A percentile compares a stretch with the other conserved stretches of the same genome.
Evolutionary conservation across 2,113 vertebrate genomes (phyloP).

Genomic region (Nerophis lumbriciformis): DNA sequence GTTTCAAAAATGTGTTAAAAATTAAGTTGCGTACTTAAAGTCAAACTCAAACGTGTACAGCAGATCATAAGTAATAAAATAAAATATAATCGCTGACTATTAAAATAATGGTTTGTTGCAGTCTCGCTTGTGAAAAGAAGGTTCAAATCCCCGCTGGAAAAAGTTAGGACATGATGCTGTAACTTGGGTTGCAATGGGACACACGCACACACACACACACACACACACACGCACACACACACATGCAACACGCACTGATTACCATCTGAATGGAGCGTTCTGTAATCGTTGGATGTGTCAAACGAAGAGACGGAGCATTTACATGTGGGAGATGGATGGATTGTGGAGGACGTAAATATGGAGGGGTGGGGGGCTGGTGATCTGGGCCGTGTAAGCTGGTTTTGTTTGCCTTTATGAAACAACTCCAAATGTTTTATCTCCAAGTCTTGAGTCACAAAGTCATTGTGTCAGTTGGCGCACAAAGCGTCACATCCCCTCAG

Average conservation of each 20-base stretch:
- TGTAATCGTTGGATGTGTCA: slow-evolving; percentile 76
- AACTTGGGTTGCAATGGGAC: too few relatives aligned
- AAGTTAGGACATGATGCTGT: too few relatives aligned
- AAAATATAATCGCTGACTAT: too few relatives aligned
- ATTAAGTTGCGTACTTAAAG: too few relatives aligned
- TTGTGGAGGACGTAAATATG: slow-evolving; percentile 61
- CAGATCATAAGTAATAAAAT: too few relatives aligned
- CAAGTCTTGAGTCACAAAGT: slow-evolving; percentile 75
- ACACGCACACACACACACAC: slow-evolving; percentile 32
- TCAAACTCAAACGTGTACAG: too few relatives aligned
- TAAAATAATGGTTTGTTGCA: too few relatives aligned
- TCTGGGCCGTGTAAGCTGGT: slow-evolving; percentile 62
- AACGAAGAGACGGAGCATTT: slow-evolving; percentile 64
- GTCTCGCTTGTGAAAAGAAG: too few relatives aligned
- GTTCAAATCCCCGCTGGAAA: too few relatives aligned
- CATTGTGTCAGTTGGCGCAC: slow-evolving; percentile 75
- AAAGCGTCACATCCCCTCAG: slow-evolving; percentile 68
- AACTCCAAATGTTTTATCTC: slow-evolving; percentile 69
- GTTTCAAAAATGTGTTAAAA: too few relatives aligned
- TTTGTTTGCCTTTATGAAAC: slow-evolving; percentile 71
- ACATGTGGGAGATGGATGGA: slow-evolving; percentile 67
- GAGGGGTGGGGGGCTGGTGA: slow-evolving; percentile 40
- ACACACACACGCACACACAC: slow-evolving; percentile 25
- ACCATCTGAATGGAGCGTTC: slow-evolving; percentile 75
- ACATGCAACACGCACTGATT: slow-evolving; percentile 53